phyloP scores from a whole-genome alignment of 2,888 invertebrate species.

The Morpho achilles region DNA sequence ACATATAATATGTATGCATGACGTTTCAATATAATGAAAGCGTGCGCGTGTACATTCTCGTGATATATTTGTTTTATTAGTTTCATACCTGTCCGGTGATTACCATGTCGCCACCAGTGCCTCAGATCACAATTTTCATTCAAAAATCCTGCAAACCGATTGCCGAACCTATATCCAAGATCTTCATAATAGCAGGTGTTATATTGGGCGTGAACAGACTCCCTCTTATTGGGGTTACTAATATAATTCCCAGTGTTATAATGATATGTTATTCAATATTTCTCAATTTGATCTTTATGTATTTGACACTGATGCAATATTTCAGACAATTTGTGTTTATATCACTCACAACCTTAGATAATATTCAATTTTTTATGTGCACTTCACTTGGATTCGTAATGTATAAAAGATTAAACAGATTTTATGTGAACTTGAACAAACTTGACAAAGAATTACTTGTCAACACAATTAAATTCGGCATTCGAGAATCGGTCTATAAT shows the following conservation, averaged over 20 bases:
- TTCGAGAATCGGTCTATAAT: slow-evolving; percentile 1
- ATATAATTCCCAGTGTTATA: not conserved
- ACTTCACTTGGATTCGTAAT: slow-evolving; percentile 16
- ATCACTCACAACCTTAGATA: no score
- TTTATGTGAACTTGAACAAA: slow-evolving; percentile 26
- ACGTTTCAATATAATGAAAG: no score
- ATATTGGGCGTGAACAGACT: slow-evolving; percentile 17
- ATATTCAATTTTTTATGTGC: slow-evolving; percentile 9
- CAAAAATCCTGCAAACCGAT: slow-evolving; percentile 12
- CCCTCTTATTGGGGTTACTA: slow-evolving; percentile 16
- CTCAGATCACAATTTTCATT: slow-evolving; percentile 21
- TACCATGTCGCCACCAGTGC: slow-evolving; percentile 19
- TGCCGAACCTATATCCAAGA: slow-evolving; percentile 23
- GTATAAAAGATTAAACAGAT: slow-evolving; percentile 19
- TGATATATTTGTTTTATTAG: no score
- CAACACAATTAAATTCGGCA: not conserved
- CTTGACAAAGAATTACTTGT: slow-evolving; percentile 28
- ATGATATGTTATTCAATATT: slow-evolving; percentile 9
- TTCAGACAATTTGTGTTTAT: no score
- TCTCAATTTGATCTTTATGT: slow-evolving; percentile 8
- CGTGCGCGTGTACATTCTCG: no score
- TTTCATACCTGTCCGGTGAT: no score
- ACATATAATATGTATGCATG: no score
- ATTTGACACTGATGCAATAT: not conserved
- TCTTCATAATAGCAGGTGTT: slow-evolving; percentile 2